These are phyloP conservation scores for Sinosuthora webbiana DNA, from an alignment of 2,113 vertebrate species.

Conservation along the genomic window DNA sequence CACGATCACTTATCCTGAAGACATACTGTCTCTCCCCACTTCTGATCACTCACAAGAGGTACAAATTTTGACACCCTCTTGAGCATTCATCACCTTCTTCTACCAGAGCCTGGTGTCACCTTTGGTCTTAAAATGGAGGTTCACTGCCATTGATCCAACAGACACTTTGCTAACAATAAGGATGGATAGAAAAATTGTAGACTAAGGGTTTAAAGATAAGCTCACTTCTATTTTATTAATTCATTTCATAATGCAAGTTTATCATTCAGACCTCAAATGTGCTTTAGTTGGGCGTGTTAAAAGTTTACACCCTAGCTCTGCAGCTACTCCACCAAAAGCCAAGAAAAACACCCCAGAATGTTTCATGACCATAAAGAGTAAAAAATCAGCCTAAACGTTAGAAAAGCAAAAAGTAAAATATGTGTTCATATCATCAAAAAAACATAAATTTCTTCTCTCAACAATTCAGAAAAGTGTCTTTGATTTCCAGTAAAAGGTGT, in stretches of 20 bases:
- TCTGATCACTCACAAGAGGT: neutral
- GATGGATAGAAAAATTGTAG: neutral
- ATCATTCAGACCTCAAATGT: neutral
- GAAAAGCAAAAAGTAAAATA: neutral
- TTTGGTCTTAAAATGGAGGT: neutral
- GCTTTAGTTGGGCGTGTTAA: neutral
- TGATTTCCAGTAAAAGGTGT: slow-evolving; percentile 28
- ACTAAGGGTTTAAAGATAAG: neutral
- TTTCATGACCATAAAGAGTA: neutral
- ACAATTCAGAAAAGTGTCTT: neutral
- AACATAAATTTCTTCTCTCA: neutral
- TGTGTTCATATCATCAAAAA: neutral
- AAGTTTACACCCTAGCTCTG: neutral
- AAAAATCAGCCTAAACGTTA: neutral
- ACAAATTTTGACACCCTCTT: neutral
- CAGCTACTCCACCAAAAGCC: neutral
- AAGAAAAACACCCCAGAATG: neutral
- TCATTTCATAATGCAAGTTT: neutral
- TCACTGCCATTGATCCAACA: neutral
- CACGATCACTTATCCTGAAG: neutral
- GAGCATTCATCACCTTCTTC: neutral
- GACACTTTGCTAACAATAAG: neutral
- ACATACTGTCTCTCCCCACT: neutral
- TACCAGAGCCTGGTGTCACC: neutral
- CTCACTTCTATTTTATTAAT: neutral